Conservation (phyloP, 2,113 vertebrate genomes). For the Brienomyrus brachyistius region DNA sequence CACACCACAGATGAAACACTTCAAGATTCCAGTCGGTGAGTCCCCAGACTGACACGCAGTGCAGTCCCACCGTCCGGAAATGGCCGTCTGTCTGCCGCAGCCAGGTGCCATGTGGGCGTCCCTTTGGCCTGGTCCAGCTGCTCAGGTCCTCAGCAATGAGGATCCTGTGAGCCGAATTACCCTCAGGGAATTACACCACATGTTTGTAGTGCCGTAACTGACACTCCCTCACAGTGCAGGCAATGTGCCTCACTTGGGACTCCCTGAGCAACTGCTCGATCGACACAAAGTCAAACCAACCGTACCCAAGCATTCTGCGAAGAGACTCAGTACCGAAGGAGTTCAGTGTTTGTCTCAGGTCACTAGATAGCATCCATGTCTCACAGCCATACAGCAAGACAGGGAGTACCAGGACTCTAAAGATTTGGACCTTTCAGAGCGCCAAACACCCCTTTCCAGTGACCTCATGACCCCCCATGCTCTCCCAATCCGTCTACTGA, state of each 20-base stretch:
- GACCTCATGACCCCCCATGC: not conserved
- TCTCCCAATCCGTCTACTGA: not conserved
- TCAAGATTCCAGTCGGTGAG: not conserved
- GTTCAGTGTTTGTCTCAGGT: not conserved
- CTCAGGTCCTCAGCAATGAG: not conserved
- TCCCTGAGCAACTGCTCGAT: not conserved
- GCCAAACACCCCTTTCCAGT: not conserved
- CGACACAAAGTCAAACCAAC: not conserved
- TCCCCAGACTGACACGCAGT: not conserved
- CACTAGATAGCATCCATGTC: not conserved
- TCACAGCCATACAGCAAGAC: not conserved
- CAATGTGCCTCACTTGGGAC: not conserved
- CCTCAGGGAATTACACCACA: not conserved
- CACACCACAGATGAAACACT: not conserved
- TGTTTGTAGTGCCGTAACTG: not conserved
- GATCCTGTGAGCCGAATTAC: not conserved
- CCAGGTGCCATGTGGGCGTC: not conserved
- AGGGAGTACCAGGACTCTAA: not conserved
- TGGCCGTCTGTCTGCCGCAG: not conserved
- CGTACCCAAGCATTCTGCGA: not conserved
- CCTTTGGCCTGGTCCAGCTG: not conserved
- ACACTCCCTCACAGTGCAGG: not conserved
- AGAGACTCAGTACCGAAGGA: not conserved
- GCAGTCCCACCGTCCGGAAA: not conserved
- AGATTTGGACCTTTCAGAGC: not conserved